Base-by-base conservation (phyloP, 30 jellyfish, hydroid and myxozoan genomes). In the Cassiopea andromeda region DNA sequence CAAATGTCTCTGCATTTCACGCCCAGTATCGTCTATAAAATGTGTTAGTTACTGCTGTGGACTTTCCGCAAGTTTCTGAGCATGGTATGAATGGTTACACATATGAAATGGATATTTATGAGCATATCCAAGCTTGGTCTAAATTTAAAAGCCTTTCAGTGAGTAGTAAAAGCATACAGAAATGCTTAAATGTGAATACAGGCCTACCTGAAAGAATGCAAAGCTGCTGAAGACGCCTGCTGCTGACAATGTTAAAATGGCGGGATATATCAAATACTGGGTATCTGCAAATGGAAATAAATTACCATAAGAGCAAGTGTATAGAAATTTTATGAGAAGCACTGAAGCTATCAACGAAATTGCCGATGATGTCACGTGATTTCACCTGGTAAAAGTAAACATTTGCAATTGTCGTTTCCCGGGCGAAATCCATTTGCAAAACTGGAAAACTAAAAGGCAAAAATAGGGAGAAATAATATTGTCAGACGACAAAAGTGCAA, bases 201-300 rank as follows among this genome's bases (percentile, higher is more conserved):
- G 7, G 17, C 48, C 60, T 82, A 90, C 97, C 91, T 90, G 97
- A 47, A 90, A 85, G 44, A 90, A 90, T 59, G 97, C 97, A 67
- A 81, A 90, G 76, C 89, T 64, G 38, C 89, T 48, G 77, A 90
- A 90, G 44, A 83, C 89, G 13, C 97, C 97, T 1, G 92, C 97
- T 59, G 97, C 60, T n/a, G 97, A 75, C 44, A 81, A 15, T 38
- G 87, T 83, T 0, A 90, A 27, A 14, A 83, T 74, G n/a, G 93
- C 97, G n/a, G 97, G 97, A 76, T 90, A 90, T 69, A 90, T 75
- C 44, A 90, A 85, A 17, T 80, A 78, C 68, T 75, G 87, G 48
- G 64, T 74, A 9, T 85, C 97, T 90, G 92, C 2, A 77, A 76
- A 46, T 46, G 44, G 18, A 44, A 47, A 69, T 48, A 47, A 60